phyloP scores from a whole-genome alignment of 1,140 invertebrate species.

The Temnothorax nylanderi region DNA sequence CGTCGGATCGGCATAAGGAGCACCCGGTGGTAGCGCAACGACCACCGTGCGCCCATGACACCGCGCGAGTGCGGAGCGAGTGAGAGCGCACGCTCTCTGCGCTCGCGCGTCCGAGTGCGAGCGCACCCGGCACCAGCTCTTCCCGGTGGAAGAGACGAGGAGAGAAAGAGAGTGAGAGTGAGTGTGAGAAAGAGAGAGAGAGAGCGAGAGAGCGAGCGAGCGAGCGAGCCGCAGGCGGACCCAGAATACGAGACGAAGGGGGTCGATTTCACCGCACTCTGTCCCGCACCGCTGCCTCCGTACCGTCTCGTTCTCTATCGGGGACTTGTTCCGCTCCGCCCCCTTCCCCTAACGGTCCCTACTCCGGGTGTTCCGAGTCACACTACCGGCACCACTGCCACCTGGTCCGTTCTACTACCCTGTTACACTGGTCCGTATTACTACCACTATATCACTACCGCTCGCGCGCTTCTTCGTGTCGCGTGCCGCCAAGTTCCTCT shows the following conservation, averaged over 20 bases:
- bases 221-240: background rate
- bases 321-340: conserved; percentile 65
- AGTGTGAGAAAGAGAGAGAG: conserved; percentile 34
- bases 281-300: conserved; percentile 36
- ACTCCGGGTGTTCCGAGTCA: conserved; percentile 50
- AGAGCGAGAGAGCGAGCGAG: conserved; percentile 14
- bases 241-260: conserved; percentile 31
- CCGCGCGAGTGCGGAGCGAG: conserved; percentile 76
- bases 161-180: conserved; percentile 41
- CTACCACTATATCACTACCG: conserved; percentile 5
- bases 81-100: conserved; percentile 76
- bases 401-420: conserved; percentile 64
- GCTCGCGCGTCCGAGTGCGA: conserved; percentile 73
- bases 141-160: conserved; percentile 40
- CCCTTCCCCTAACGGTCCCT: conserved; percentile 54
- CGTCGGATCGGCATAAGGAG: conserved; percentile 72
- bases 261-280: conserved; percentile 45
- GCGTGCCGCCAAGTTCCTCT: conserved; percentile 66
- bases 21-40: conserved; percentile 69
- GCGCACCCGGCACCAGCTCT: conserved; percentile 56
- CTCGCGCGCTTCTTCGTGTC: conserved; percentile 41
- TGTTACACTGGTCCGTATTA: conserved; percentile 11
- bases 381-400: conserved; percentile 66
- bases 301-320: conserved; percentile 22
- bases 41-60: conserved; percentile 82